Base-by-base conservation (phyloP, 2,888 invertebrate genomes). In the Dascillus cervinus region DNA sequence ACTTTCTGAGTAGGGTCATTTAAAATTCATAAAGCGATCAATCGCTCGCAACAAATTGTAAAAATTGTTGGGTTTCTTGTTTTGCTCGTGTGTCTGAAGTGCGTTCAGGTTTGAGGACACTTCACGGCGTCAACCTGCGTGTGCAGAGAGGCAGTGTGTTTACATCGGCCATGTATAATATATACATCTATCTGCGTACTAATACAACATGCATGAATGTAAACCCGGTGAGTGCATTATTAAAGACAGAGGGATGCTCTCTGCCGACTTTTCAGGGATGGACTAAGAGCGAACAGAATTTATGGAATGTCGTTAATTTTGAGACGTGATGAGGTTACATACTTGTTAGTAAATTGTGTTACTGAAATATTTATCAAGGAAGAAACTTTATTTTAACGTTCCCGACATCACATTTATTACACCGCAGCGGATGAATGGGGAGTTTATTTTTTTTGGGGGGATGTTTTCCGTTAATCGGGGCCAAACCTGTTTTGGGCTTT, bases 101-200 rank as follows among this genome's bases (percentile, higher is more conserved):
- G 51, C 48, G 48, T 50, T 49, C 49, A 46, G 42, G 49, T 38
- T 37, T 29, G 44, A 47, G 48, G 48, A 43, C 45, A 49, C 47
- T 38, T 39, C 37, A 40, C 38, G 40, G 50, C 47, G 47, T 50
- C 43, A 47, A 52, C 49, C 52, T 49, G 41, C 43, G 44, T 42
- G n/a, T n/a, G n/a, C n/a, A 45, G 35, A 45, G 42, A 41, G 40
- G 47, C 41, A 37, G 39, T 43, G 44, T 56, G 55, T 55, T 57
- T 57, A 56, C 56, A 56, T 53, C 53, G 41, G 41, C 50, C 53
- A 56, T 60, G 55, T 56, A 60, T 60, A 60, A 60, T 59, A 60
- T 49, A 60, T 58, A 53, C 53, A 50, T 55, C 58, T 59, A 61
- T 61, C 59, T 60, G 57, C 58, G 58, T 59, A 47, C 53, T 53